Conservation (phyloP, 2,797 vertebrate species). For the Sebastes matsubarae region DNA sequence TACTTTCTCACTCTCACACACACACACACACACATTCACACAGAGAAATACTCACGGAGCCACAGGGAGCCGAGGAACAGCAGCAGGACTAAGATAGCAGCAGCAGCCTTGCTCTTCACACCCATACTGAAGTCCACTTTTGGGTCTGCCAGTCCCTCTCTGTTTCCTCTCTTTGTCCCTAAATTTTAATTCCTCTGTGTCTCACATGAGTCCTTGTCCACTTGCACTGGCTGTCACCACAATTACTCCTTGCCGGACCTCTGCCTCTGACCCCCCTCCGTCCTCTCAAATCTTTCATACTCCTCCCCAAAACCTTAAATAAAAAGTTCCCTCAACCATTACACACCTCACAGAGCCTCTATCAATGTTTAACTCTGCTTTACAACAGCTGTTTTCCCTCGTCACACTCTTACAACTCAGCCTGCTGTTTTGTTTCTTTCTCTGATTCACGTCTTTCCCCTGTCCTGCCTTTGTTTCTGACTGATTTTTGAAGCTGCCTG, state of each 20-base stretch:
- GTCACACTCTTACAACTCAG: neutral
- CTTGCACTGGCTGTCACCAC: slow-evolving; percentile 70
- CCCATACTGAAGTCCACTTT: slow-evolving; percentile 75
- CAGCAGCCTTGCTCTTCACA: slow-evolving; percentile 78
- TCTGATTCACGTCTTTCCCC: slow-evolving; percentile 2
- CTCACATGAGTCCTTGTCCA: slow-evolving; percentile 69
- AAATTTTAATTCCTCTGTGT: slow-evolving; percentile 58
- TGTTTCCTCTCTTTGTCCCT: slow-evolving; percentile 44
- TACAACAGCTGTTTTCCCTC: neutral
- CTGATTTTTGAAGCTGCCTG: slow-evolving; percentile 34
- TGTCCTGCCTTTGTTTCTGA: slow-evolving; percentile 42
- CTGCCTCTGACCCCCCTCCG: slow-evolving; percentile 40
- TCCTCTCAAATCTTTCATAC: slow-evolving; percentile 59
- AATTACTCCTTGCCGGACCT: slow-evolving; percentile 43
- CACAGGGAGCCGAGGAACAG: slow-evolving; percentile 81
- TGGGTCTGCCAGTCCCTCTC: slow-evolving; percentile 27
- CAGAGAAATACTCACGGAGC: slow-evolving; percentile 79
- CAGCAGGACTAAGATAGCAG: slow-evolving; percentile 79
- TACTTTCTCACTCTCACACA: slow-evolving; percentile 1
- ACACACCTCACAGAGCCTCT: slow-evolving; percentile 1
- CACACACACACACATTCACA: slow-evolving; percentile 11
- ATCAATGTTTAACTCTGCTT: slow-evolving; percentile 14
- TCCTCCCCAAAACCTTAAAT: slow-evolving; percentile 56
- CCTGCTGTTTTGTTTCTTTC: neutral
- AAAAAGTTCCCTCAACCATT: slow-evolving; percentile 39